Evolutionary conservation across 2,888 invertebrate species (phyloP).

Genomic region (Drosophila melanosoma): DNA sequence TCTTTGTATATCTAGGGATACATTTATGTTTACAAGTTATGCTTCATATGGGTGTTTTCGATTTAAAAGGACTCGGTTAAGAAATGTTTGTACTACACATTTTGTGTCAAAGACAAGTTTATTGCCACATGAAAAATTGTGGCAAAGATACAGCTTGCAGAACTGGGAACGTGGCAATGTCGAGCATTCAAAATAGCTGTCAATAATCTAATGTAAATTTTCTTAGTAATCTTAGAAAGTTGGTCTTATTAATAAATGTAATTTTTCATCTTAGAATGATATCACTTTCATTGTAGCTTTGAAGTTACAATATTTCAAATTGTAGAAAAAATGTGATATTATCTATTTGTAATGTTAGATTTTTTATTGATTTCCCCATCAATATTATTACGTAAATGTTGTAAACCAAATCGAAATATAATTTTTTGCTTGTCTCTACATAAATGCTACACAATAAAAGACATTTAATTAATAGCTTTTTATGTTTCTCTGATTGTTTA

Average conservation of each 20-base stretch:
- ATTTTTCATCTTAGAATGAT: not conserved
- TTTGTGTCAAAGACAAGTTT: not conserved
- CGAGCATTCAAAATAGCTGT: too few relatives aligned
- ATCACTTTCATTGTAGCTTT: not conserved
- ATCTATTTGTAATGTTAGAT: not conserved
- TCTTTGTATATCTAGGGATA: not conserved
- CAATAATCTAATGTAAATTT: not conserved
- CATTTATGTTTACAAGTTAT: not conserved
- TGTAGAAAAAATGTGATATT: too few relatives aligned
- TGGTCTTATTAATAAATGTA: not conserved
- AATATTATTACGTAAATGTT: not conserved
- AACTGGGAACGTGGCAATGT: not conserved
- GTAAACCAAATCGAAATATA: not conserved
- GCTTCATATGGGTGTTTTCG: not conserved
- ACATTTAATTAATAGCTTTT: constrained; percentile 23
- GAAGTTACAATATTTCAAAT: not conserved
- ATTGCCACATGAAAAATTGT: not conserved
- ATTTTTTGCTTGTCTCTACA: not conserved
- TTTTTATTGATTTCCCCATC: not conserved
- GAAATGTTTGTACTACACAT: not conserved
- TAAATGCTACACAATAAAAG: not conserved
- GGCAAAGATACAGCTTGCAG: not conserved
- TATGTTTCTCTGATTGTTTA: constrained; percentile 11
- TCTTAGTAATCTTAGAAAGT: not conserved
- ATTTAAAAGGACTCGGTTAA: not conserved